Conservation (phyloP, 2,113 vertebrate genomes). For the Chrysochloris asiatica region DNA sequence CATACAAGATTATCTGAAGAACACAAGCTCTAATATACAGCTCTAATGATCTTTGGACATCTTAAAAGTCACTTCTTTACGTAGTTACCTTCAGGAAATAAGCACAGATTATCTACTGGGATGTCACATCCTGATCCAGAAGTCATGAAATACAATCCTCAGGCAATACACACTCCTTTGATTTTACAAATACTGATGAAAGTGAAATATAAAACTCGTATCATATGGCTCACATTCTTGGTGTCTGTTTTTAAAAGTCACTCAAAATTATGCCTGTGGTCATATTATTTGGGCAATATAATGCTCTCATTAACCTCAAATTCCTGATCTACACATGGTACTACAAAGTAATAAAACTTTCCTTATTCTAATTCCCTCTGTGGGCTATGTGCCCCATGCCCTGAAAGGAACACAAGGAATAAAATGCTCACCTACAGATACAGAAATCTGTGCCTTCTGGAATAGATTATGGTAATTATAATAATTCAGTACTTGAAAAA, state of each 20-base stretch:
- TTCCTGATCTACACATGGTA: neutral
- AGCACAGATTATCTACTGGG: slow-evolving; percentile 7
- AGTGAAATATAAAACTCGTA: slow-evolving; percentile 11
- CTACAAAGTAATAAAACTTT: slow-evolving; percentile 9
- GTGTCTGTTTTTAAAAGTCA: neutral
- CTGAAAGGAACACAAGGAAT: neutral
- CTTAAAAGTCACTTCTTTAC: slow-evolving; percentile 26
- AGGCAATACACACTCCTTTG: neutral
- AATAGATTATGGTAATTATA: neutral
- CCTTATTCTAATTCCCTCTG: neutral
- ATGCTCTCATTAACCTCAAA: slow-evolving; percentile 28
- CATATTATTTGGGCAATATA: slow-evolving; percentile 28
- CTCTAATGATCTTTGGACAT: neutral
- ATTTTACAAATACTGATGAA: slow-evolving; percentile 42
- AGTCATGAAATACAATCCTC: neutral
- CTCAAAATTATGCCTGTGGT: slow-evolving; percentile 21
- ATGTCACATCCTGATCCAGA: slow-evolving; percentile 18
- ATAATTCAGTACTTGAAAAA: slow-evolving; percentile 13
- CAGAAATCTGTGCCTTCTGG: neutral
- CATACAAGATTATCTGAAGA: neutral
- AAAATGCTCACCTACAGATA: neutral
- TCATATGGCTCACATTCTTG: slow-evolving; percentile 7
- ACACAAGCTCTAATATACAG: slow-evolving; percentile 1
- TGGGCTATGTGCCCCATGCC: neutral
- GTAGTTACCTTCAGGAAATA: slow-evolving; percentile 17